Evolutionary conservation across 37 sponge, comb jelly and placozoan species (phyloP).

Genomic region (Haliclona indistincta): DNA sequence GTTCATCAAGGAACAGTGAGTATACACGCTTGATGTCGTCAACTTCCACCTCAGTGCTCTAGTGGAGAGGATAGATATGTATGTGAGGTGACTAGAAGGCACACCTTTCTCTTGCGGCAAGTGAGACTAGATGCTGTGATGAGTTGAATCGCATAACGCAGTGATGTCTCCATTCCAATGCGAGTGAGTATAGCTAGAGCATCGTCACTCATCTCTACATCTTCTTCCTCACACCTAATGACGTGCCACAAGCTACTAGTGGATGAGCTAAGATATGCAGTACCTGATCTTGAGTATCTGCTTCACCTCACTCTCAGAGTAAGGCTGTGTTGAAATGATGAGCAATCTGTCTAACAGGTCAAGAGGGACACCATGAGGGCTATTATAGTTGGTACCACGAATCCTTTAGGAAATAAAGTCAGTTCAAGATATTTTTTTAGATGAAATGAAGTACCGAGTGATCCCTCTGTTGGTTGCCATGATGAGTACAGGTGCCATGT

Average conservation of each 20-base stretch:
- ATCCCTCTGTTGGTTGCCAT: conserved; percentile 99
- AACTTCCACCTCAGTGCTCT: conserved; percentile 92
- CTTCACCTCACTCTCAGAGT: conserved; percentile 88
- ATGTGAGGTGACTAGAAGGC: background rate
- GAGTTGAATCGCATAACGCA: conserved; percentile 97
- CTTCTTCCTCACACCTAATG: conserved; percentile 96
- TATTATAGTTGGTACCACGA: conserved; percentile 89
- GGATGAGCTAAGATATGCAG: background rate
- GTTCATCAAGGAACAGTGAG: conserved; percentile 91
- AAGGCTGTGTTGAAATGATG: conserved; percentile 94
- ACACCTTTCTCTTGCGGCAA: conserved; percentile 91
- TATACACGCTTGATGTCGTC: conserved; percentile 97
- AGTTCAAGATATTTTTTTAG: background rate
- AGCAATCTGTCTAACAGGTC: conserved; percentile 96
- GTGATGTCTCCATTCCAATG: conserved; percentile 93
- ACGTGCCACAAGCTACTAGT: background rate
- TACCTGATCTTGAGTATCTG: conserved; percentile 93
- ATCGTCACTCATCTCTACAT: conserved; percentile 97
- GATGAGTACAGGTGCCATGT: conserved; percentile 96
- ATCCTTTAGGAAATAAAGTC: conserved; percentile 59
- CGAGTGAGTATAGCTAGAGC: conserved; percentile 89
- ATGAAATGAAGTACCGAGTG: conserved; percentile 56
- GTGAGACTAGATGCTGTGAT: conserved; percentile 92
- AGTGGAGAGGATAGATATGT: background rate
- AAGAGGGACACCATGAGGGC: conserved; percentile 97